phyloP scores from a whole-genome alignment of 2,888 invertebrate genomes.

The Agrilus cyanescens region DNA sequence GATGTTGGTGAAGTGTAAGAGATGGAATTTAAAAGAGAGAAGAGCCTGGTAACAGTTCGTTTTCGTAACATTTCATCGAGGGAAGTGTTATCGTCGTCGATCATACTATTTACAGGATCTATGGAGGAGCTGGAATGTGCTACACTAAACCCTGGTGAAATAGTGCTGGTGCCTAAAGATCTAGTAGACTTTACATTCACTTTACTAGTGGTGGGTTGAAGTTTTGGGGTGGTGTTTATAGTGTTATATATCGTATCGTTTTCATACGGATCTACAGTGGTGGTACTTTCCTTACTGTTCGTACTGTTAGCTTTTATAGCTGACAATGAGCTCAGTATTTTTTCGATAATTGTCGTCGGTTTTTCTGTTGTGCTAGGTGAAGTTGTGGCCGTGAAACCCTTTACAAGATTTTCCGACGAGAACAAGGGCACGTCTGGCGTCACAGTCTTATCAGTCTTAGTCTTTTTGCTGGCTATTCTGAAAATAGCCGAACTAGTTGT shows the following conservation, averaged over 20 bases:
- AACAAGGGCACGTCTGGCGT: conserved; percentile 1
- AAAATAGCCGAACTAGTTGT: conserved; percentile 30
- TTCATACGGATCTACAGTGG: conserved; percentile 20
- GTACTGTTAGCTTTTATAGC: conserved; percentile 30
- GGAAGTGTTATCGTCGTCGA: conserved; percentile 27
- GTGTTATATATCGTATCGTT: conserved; percentile 32
- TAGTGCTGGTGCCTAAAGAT: conserved; percentile 9
- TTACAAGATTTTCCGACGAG: too few relatives aligned
- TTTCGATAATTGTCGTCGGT: conserved; percentile 35
- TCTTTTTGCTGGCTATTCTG: conserved; percentile 30
- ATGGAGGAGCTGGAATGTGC: conserved; percentile 11
- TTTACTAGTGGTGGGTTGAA: conserved; percentile 6
- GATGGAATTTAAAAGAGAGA: conserved; percentile 34
- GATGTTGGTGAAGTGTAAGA: conserved; percentile 16
- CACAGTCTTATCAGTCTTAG: conserved; percentile 20
- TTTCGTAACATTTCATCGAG: conserved; percentile 27
- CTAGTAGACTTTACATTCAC: conserved; percentile 8
- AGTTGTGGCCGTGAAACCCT: conserved; percentile 4
- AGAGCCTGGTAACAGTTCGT: conserved; percentile 29
- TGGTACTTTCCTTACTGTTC: conserved; percentile 19
- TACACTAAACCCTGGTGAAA: conserved; percentile 6
- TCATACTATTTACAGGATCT: conserved; percentile 24
- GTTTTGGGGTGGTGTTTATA: conserved; percentile 17
- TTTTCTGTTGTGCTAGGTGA: conserved; percentile 29
- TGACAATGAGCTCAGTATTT: conserved; percentile 32